Evolutionary conservation across 2,888 invertebrate genomes (phyloP).

Genomic region (Deroplatys truncata): DNA sequence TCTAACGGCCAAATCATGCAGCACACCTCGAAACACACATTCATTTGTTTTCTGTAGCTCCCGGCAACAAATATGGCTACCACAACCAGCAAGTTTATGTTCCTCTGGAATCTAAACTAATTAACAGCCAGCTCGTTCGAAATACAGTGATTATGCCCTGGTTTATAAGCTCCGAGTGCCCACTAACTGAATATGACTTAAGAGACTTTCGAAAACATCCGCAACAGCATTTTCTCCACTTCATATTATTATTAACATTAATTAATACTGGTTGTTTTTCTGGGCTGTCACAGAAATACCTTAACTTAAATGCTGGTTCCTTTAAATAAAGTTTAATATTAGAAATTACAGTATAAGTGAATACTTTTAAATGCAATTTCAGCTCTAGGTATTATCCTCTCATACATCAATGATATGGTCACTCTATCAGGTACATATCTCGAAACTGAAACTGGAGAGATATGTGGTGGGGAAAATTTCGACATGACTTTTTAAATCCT

Average conservation of each 20-base stretch:
- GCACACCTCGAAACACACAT: neutral
- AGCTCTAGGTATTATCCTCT: too few relatives aligned
- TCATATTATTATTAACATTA: neutral
- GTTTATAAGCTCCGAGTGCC: neutral
- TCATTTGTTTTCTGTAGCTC: neutral
- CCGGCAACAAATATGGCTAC: neutral
- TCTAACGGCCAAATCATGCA: conserved; percentile 13
- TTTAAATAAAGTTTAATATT: too few relatives aligned
- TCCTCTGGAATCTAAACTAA: neutral
- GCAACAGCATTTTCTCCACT: neutral
- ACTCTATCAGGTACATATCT: too few relatives aligned
- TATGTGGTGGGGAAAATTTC: too few relatives aligned
- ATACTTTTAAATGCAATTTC: too few relatives aligned
- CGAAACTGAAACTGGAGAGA: too few relatives aligned
- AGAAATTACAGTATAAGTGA: too few relatives aligned
- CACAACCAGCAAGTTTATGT: neutral
- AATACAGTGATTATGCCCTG: neutral
- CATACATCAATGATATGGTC: too few relatives aligned
- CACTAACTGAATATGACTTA: neutral
- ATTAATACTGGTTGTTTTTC: too few relatives aligned
- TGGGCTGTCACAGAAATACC: too few relatives aligned
- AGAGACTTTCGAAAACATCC: neutral
- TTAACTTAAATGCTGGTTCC: too few relatives aligned
- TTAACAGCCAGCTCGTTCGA: neutral
- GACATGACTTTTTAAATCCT: too few relatives aligned